Evolutionary conservation across 2,888 invertebrate species (phyloP), one percentile per base, ranked within the genome.

Genomic region (Drosophila limbata): DNA sequence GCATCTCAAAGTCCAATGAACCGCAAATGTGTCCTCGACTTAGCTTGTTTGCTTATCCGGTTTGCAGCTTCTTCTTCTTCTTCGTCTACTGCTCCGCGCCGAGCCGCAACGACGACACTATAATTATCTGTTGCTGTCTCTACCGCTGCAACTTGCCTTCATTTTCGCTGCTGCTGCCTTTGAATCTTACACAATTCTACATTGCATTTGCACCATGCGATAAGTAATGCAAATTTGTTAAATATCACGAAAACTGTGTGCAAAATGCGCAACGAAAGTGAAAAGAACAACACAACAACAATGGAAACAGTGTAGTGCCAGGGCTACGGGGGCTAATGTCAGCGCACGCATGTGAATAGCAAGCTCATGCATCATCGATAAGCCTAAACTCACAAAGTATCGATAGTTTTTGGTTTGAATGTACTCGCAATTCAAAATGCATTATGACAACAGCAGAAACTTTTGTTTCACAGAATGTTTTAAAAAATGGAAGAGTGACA

Each of bases 221-320:
- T 84, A 74, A 79, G 65, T 64, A 68, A 75, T 73, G 77, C 55
- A 69, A 73, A 65, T 76, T 61, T 8, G 59, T 55, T 64, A 64
- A 71, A 71, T 75, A 69, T 69, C 42, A 48, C 56, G 55, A 69
- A 75, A 71, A 59, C 17, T 61, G 51, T 66, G 63, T 50, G 66
- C 77, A 65, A 84, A 83, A 69, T 57, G 53, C 67, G 78, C 78
- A 78, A 80, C 65, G 88, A 86, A 84, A 78, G 88, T 81, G 88
- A 88, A 76, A 84, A 77, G 82, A 82, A 84, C 47, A 37, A 11
- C 48, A 21, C 81, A 77, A 84, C 75, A 86, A 79, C 67, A 70
- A 67, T 53, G 39, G 45, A 60, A 68, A 63, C 55, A 62, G 61
- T 47, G 59, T 51, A 69, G 39, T 8, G 53, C 63, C 59, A 76